These are phyloP conservation scores for Poecile montanus DNA, from an alignment of 2,797 vertebrate genomes.

Conservation along the genomic window DNA sequence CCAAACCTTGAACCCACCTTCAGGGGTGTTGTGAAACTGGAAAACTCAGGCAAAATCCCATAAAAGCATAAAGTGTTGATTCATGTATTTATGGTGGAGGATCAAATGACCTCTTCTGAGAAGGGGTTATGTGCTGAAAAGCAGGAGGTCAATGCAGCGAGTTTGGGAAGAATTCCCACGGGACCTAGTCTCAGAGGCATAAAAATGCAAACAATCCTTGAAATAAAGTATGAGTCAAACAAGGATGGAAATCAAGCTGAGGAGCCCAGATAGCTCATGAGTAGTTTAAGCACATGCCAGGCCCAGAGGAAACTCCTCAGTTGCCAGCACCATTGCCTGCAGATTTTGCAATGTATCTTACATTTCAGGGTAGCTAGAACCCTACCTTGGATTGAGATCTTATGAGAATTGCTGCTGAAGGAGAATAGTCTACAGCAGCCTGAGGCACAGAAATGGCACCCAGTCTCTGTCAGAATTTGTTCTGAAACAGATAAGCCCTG, in stretches of 20 bases:
- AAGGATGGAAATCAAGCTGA: conserved; percentile 59
- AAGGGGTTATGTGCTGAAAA: conserved; percentile 16
- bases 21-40: not conserved
- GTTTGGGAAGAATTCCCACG: conserved; percentile 61
- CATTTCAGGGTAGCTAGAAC: conserved; percentile 5
- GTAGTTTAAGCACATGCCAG: conserved; percentile 48
- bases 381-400: not conserved
- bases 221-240: conserved; percentile 64
- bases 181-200: conserved; percentile 59
- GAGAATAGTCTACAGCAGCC: not conserved
- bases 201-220: conserved; percentile 66
- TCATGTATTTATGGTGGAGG: conserved; percentile 2
- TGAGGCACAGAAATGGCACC: conserved; percentile 11
- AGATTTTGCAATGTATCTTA: conserved; percentile 56
- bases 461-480: conserved; percentile 9
- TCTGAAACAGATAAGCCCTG: conserved; percentile 30
- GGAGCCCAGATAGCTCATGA: conserved; percentile 38
- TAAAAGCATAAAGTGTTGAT: not conserved
- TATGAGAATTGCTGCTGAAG: not conserved
- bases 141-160: not conserved
- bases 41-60: not conserved
- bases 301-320: conserved; percentile 50
- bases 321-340: not conserved
- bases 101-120: conserved; percentile 32
- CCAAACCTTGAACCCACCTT: not conserved